Evolutionary conservation across 2,888 invertebrate species (phyloP).

Genomic region (Chaetogeoica ovagalla): DNA sequence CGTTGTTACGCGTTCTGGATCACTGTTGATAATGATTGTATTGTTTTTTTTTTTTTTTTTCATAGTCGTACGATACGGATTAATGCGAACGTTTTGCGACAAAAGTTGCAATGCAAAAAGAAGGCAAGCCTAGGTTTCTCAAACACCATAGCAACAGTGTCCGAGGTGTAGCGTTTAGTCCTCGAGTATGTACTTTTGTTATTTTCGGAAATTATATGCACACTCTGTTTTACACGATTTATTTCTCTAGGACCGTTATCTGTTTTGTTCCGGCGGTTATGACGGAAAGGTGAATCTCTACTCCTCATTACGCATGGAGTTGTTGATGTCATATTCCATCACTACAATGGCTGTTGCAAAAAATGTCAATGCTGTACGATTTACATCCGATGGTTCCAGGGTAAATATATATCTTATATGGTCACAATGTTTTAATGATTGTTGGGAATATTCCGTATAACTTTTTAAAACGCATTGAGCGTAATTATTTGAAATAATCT

Average conservation of each 20-base stretch:
- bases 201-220: background rate
- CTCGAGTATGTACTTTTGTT: constrained; percentile 58
- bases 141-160: constrained; percentile 60
- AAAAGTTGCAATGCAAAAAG: constrained; percentile 59
- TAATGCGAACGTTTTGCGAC: background rate
- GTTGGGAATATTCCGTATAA: no score
- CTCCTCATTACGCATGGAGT: constrained; percentile 60
- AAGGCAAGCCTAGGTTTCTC: constrained; percentile 60
- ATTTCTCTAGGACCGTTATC: constrained; percentile 60
- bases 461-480: no score
- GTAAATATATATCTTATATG: constrained; percentile 56
- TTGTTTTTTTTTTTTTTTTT: background rate
- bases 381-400: constrained; percentile 61
- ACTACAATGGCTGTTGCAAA: constrained; percentile 60
- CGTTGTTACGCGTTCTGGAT: no score
- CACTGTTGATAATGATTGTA: background rate
- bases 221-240: background rate
- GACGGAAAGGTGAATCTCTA: constrained; percentile 63
- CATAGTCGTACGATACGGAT: background rate
- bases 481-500: no score
- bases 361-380: constrained; percentile 61
- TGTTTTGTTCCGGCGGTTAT: constrained; percentile 62
- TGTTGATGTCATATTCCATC: constrained; percentile 61
- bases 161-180: constrained; percentile 60
- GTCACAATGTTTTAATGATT: background rate